Evolutionary conservation across 2,797 vertebrate species (phyloP).

Genomic region (Odontamblyopus lacepedii): DNA sequence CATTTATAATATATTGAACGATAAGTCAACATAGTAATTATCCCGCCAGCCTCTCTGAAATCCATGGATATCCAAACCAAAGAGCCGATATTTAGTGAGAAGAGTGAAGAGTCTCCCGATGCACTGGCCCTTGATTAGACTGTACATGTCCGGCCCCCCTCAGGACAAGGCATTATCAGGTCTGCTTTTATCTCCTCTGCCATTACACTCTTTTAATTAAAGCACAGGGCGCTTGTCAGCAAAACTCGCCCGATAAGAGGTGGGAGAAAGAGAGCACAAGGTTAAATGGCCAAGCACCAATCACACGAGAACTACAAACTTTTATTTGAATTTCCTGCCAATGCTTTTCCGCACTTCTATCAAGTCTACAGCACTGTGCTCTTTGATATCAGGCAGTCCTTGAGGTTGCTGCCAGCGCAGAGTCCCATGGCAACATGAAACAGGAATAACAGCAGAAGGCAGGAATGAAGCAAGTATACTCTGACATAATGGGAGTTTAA

Average conservation of each 20-base stretch:
- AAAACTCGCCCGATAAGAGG: background rate
- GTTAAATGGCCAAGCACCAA: constrained; percentile 7
- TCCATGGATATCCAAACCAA: background rate
- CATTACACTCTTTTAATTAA: constrained; percentile 12
- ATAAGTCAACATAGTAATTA: too few species aligned
- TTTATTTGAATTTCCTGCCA: constrained; percentile 5
- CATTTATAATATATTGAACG: too few species aligned
- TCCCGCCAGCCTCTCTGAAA: too few species aligned
- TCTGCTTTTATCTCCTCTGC: background rate
- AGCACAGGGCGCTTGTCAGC: background rate
- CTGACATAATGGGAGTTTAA: background rate
- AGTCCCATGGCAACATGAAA: constrained; percentile 35
- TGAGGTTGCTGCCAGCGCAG: constrained; percentile 32
- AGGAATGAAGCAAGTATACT: background rate
- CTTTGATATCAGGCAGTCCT: constrained; percentile 41
- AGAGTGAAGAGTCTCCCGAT: background rate
- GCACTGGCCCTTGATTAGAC: background rate
- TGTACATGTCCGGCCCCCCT: background rate
- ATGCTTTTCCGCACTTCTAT: background rate
- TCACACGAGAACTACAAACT: constrained; percentile 1
- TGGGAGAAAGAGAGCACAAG: background rate
- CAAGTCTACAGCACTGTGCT: background rate
- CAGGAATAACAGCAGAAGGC: constrained; percentile 2
- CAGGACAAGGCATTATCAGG: constrained; percentile 1
- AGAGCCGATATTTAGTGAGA: background rate